Evolutionary conservation across 1,140 invertebrate species (phyloP).

Genomic region (Drosophila kurseongensis): DNA sequence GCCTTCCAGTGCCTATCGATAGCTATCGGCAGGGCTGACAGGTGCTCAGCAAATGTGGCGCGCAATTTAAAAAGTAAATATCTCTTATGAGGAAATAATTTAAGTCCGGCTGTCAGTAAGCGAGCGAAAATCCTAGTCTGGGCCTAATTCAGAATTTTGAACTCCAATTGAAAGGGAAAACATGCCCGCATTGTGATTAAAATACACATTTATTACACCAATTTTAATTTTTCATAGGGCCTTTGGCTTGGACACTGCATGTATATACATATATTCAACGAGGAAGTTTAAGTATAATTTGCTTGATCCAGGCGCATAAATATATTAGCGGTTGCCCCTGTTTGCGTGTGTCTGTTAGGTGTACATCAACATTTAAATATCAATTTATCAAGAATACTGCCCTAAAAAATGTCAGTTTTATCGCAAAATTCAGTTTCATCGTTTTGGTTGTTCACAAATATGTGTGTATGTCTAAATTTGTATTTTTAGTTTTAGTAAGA

Average conservation of each 20-base stretch:
- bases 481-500: slow-evolving; percentile 6
- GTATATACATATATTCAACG: not conserved
- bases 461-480: slow-evolving; percentile 9
- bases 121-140: not conserved
- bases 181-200: slow-evolving; percentile 4
- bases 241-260: not conserved
- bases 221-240: not conserved
- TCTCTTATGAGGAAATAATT: not conserved
- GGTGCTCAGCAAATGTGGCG: not conserved
- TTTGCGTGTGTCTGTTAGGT: slow-evolving; percentile 1
- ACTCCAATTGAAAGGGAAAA: slow-evolving; percentile 16
- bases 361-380: slow-evolving; percentile 18
- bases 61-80: not conserved
- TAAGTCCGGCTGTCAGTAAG: not conserved
- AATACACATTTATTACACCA: slow-evolving; percentile 25
- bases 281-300: not conserved
- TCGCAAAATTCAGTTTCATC: slow-evolving; percentile 14
- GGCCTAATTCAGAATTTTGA: not conserved
- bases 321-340: not conserved
- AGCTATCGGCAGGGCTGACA: slow-evolving; percentile 13
- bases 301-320: not conserved
- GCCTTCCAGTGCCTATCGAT: slow-evolving; percentile 23
- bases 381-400: slow-evolving; percentile 18
- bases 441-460: slow-evolving; percentile 2
- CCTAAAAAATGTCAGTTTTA: slow-evolving; percentile 11